Conservation (phyloP, 1,140 invertebrate genomes). For the Neuroterus valhalla region DNA sequence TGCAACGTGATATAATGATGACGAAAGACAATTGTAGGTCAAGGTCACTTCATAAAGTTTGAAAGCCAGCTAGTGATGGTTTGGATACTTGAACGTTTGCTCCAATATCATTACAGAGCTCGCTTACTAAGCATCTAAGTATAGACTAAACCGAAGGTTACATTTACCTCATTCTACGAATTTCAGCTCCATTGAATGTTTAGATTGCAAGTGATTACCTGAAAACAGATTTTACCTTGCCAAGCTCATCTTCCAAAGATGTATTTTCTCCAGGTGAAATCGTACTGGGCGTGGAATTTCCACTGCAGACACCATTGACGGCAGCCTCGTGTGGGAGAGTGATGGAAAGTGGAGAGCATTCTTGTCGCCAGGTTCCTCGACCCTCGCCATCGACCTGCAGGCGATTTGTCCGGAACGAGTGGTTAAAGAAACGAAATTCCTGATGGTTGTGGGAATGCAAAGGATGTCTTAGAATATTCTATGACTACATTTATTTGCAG, state of each 20-base stretch:
- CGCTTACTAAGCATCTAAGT: constrained; percentile 26
- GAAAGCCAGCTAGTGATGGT: constrained; percentile 55
- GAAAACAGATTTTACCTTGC: constrained; percentile 64
- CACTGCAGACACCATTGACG: constrained; percentile 74
- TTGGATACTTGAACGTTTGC: constrained; percentile 30
- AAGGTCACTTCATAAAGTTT: constrained; percentile 55
- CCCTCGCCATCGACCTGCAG: constrained; percentile 63
- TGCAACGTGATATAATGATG: neutral
- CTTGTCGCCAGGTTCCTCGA: constrained; percentile 65
- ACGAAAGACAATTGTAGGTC: constrained; percentile 44
- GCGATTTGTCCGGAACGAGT: constrained; percentile 7
- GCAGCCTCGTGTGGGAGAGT: constrained; percentile 67
- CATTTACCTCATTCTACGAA: neutral
- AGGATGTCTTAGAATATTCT: constrained; percentile 3
- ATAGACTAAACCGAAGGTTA: neutral
- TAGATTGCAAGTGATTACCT: neutral
- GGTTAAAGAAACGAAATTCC: neutral
- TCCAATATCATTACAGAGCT: constrained; percentile 3
- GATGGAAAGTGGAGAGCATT: constrained; percentile 73
- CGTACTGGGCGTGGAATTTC: constrained; percentile 78
- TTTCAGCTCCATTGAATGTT: neutral
- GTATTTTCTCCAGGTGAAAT: constrained; percentile 78
- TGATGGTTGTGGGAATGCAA: neutral
- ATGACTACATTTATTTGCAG: constrained; percentile 7
- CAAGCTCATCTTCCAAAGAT: constrained; percentile 75